phyloP scores from a whole-genome alignment of 1,140 invertebrate genomes.

The Drosophila suzukii region DNA sequence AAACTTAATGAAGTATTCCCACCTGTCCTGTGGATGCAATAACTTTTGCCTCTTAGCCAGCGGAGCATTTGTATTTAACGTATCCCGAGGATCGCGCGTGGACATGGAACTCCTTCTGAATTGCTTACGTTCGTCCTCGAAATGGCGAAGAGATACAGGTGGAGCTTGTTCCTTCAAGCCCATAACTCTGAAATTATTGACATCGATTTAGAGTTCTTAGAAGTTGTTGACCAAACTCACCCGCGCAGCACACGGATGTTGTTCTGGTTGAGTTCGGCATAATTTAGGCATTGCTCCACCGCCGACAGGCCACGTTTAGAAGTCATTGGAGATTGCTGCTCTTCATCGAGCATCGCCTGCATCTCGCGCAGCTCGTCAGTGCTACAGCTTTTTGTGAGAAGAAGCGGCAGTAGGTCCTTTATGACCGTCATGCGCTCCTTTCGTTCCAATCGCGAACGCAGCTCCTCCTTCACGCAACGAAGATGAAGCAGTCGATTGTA shows the following conservation, averaged over 20 bases:
- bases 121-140: constrained; percentile 7
- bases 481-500: constrained; percentile 59
- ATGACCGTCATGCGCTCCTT: constrained; percentile 49
- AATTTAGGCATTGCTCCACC: constrained; percentile 38
- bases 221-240: constrained; percentile 18
- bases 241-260: constrained; percentile 37
- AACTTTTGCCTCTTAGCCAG: constrained; percentile 35
- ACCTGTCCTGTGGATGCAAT: constrained; percentile 27
- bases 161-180: constrained; percentile 18
- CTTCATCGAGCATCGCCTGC: constrained; percentile 37
- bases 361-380: constrained; percentile 48
- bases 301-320: background rate
- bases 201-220: background rate
- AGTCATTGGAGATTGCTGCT: constrained; percentile 28
- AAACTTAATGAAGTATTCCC: background rate
- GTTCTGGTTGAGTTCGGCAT: constrained; percentile 29
- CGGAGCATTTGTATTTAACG: constrained; percentile 15
- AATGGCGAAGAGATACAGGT: background rate
- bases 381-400: constrained; percentile 48
- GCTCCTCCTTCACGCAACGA: constrained; percentile 52
- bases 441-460: constrained; percentile 40
- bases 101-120: constrained; percentile 32
- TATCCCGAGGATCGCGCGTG: constrained; percentile 12
- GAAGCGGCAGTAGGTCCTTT: constrained; percentile 39
- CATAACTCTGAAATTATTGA: constrained; percentile 17